These are phyloP conservation scores for Limnothrissa miodon DNA, from an alignment of 2,113 vertebrate genomes.

Conservation along the genomic window DNA sequence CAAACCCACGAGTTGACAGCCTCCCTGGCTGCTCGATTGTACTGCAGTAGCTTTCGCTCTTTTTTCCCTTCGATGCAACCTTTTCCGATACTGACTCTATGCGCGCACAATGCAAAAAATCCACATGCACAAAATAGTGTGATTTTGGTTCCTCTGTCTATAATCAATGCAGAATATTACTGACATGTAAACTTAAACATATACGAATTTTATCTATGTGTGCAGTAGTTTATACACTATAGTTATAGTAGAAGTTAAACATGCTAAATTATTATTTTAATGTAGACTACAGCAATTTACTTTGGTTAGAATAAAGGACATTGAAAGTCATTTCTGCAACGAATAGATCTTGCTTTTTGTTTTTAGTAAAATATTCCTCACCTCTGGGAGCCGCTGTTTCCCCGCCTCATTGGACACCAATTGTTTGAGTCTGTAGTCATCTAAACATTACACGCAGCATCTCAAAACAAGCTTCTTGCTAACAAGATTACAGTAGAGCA, in stretches of 20 bases:
- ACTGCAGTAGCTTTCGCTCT: constrained; percentile 32
- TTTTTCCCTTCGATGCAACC: not conserved
- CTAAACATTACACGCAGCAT: not conserved
- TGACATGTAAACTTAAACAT: not conserved
- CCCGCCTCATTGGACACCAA: constrained; percentile 54
- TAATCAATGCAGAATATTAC: not conserved
- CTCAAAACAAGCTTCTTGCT: not conserved
- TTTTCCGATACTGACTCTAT: not conserved
- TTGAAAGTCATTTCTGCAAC: not conserved
- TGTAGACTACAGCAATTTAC: not conserved
- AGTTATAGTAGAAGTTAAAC: too few relatives aligned
- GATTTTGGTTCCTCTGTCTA: not conserved
- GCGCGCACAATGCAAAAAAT: not conserved
- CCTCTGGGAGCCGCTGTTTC: constrained; percentile 74
- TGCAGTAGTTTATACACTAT: not conserved
- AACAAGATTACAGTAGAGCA: not conserved
- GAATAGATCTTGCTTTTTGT: not conserved
- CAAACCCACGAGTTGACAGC: constrained; percentile 50
- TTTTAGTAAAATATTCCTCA: constrained; percentile 47
- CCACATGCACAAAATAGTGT: not conserved
- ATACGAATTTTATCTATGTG: not conserved
- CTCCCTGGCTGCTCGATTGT: constrained; percentile 45
- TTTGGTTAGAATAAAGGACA: constrained; percentile 17
- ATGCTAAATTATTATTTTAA: not conserved
- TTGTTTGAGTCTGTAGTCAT: not conserved